Evolutionary conservation across 1,140 invertebrate species (phyloP).

Genomic region (Drosophila nasuta): DNA sequence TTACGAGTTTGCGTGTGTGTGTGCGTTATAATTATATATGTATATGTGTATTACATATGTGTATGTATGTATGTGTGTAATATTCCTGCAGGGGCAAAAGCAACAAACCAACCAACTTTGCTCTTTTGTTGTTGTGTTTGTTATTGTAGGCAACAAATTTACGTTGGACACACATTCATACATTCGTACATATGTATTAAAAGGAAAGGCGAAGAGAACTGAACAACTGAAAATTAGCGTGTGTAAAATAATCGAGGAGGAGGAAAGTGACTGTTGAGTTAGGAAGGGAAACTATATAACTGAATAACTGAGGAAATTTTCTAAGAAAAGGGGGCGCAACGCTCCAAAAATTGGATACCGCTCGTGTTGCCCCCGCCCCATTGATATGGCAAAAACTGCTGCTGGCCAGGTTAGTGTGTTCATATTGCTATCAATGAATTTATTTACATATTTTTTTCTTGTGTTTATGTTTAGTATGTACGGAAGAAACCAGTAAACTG

Average conservation of each 20-base stretch:
- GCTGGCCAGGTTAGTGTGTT: constrained; percentile 42
- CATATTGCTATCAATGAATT: constrained; percentile 1
- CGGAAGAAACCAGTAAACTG: constrained; percentile 45
- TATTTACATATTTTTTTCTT: constrained; percentile 9
- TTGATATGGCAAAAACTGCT: constrained; percentile 49
- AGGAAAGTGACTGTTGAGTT: constrained; percentile 21
- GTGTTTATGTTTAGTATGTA: constrained; percentile 40
- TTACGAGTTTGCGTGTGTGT: constrained; percentile 33
- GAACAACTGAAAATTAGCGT: constrained; percentile 46
- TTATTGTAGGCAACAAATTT: constrained; percentile 48
- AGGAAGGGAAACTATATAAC: constrained; percentile 40
- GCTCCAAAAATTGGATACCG: constrained; percentile 22
- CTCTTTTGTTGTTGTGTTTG: constrained; percentile 42
- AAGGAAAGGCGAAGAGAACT: constrained; percentile 44
- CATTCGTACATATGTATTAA: constrained; percentile 21
- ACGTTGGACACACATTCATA: constrained; percentile 20
- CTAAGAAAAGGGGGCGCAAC: constrained; percentile 16
- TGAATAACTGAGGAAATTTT: constrained; percentile 25
- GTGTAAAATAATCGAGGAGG: constrained; percentile 38
- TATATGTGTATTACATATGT: constrained; percentile 37
- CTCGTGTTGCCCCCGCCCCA: constrained; percentile 15
- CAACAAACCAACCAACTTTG: constrained; percentile 53
- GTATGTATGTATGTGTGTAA: constrained; percentile 43
- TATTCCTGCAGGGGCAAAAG: constrained; percentile 54
- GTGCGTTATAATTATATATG: constrained; percentile 50